phyloP scores from a whole-genome alignment of 2,888 invertebrate species.

The Nymphalis urticae region DNA sequence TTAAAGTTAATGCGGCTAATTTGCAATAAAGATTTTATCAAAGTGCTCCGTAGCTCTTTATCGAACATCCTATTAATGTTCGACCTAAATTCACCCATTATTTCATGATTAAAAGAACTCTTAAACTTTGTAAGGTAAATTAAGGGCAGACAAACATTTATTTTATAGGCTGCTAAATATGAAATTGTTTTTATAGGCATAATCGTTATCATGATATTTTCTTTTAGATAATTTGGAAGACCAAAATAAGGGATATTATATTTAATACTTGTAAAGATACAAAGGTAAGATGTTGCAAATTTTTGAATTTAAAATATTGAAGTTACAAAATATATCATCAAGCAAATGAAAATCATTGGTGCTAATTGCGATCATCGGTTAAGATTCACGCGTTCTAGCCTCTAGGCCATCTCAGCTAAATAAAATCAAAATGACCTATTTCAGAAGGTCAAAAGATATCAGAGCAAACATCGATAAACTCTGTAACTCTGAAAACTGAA shows the following conservation, averaged over 20 bases:
- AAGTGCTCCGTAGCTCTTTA: conserved; percentile 36
- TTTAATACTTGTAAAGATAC: no score
- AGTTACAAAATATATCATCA: no score
- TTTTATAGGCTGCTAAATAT: conserved; percentile 6
- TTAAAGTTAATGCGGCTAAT: conserved; percentile 36
- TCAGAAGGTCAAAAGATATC: conserved; percentile 4
- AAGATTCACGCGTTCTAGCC: no score
- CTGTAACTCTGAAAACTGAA: conserved; percentile 16
- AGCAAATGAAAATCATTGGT: no score
- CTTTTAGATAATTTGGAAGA: no score
- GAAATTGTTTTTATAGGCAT: background rate
- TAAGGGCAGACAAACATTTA: conserved; percentile 10
- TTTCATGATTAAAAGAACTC: conserved; percentile 24
- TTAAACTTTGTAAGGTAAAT: conserved; percentile 23
- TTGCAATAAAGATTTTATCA: conserved; percentile 43
- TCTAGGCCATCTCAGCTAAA: background rate
- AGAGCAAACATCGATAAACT: background rate
- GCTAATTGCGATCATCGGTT: no score
- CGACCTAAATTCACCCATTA: conserved; percentile 30
- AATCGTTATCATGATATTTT: background rate
- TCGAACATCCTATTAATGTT: conserved; percentile 29
- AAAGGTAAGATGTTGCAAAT: no score
- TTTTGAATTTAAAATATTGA: no score
- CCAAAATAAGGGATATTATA: no score
- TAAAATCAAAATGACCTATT: conserved; percentile 8